Conservation (phyloP, 2,888 invertebrate genomes). For the Cosmia trapezina region DNA sequence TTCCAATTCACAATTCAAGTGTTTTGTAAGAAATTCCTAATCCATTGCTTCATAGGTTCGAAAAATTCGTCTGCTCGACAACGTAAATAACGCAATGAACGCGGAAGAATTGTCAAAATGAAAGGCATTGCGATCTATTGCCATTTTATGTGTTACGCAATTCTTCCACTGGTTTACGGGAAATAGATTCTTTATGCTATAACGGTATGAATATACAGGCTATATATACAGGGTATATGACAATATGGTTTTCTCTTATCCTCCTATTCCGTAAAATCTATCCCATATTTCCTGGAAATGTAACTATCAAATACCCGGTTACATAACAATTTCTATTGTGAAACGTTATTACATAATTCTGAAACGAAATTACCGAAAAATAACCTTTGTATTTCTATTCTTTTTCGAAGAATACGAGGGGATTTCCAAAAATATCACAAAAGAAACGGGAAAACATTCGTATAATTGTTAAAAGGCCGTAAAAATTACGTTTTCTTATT, state of each 20-base stretch:
- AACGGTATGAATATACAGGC: no score
- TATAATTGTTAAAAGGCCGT: conserved; percentile 12
- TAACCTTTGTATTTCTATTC: background rate
- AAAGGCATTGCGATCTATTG: no score
- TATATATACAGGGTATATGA: background rate
- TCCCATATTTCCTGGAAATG: conserved; percentile 1
- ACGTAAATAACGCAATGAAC: no score
- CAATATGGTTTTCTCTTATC: background rate
- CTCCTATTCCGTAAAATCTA: background rate
- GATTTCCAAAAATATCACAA: conserved; percentile 26
- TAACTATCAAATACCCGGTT: background rate
- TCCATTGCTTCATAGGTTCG: no score
- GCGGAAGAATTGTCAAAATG: no score
- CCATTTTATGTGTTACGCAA: no score
- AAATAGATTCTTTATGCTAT: no score
- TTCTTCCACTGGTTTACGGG: no score
- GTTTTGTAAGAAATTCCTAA: no score
- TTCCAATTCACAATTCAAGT: no score
- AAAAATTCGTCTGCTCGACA: no score
- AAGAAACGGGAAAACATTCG: conserved; percentile 30
- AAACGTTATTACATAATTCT: conserved; percentile 12
- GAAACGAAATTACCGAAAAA: conserved; percentile 3
- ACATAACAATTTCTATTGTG: conserved; percentile 6
- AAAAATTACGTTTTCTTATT: conserved; percentile 5
- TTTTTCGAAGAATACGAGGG: background rate